A percentile compares a stretch with the other conserved stretches of the same genome.
These are phyloP conservation scores for Zosterops hypoxanthus DNA, from an alignment of 2,113 vertebrate genomes.

Conservation along the genomic window DNA sequence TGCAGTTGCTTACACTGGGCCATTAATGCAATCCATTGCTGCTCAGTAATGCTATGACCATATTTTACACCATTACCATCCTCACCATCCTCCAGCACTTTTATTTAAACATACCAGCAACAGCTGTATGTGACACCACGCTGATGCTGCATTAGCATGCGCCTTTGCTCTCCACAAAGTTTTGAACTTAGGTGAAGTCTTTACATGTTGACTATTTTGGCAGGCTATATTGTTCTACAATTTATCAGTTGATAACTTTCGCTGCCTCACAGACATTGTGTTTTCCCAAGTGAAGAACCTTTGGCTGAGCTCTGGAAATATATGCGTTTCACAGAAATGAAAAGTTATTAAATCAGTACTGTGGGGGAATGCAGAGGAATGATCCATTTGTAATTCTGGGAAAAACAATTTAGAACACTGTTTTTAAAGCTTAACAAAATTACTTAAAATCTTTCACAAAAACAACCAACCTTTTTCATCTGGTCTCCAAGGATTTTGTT, in stretches of 20 bases:
- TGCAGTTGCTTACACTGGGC: neutral
- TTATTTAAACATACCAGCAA: neutral
- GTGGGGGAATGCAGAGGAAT: slow-evolving; percentile 66
- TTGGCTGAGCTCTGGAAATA: slow-evolving; percentile 63
- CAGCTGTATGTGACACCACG: neutral
- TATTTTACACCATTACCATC: neutral
- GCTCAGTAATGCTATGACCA: neutral
- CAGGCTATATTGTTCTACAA: slow-evolving; percentile 58
- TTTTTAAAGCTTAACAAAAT: slow-evolving; percentile 74
- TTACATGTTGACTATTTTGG: slow-evolving; percentile 30
- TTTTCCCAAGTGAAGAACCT: slow-evolving; percentile 72
- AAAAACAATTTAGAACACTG: slow-evolving; percentile 67
- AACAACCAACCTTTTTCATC: slow-evolving; percentile 65
- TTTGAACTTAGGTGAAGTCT: slow-evolving; percentile 39
- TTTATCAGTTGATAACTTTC: slow-evolving; percentile 70
- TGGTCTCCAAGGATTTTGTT: slow-evolving; percentile 62
- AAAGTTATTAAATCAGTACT: slow-evolving; percentile 74
- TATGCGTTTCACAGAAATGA: slow-evolving; percentile 58
- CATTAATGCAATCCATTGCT: neutral
- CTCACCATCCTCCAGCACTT: neutral
- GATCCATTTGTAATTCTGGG: slow-evolving; percentile 69
- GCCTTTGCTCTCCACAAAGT: neutral
- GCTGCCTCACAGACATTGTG: slow-evolving; percentile 55
- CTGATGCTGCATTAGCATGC: neutral
- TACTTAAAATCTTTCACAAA: slow-evolving; percentile 67